Percentiles rank a stretch among this genome's conserved stretches.
These are phyloP conservation scores for Atrina japonica DNA, from an alignment of 2,888 invertebrate genomes.

Conservation along the genomic window DNA sequence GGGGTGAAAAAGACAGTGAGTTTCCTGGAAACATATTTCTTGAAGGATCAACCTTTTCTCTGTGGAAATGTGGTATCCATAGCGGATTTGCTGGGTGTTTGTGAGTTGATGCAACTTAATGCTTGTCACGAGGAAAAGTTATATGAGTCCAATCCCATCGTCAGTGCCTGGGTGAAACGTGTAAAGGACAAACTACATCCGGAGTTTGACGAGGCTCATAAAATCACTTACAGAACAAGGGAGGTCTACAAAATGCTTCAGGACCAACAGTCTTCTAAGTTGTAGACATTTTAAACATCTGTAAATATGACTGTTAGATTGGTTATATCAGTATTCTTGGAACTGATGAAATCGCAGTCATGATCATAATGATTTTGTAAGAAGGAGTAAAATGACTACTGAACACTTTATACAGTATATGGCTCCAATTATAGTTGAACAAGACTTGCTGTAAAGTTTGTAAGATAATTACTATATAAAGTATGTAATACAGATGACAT, in stretches of 20 bases:
- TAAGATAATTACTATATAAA: too few relatives aligned
- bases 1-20: conserved; percentile 51
- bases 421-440: too few relatives aligned
- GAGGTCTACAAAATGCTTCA: conserved; percentile 22
- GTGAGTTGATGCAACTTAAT: conserved; percentile 74
- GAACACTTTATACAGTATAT: too few relatives aligned
- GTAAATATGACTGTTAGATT: too few relatives aligned
- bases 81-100: conserved; percentile 74
- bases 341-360: too few relatives aligned
- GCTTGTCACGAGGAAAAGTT: conserved; percentile 63
- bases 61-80: conserved; percentile 69
- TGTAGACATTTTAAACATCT: too few relatives aligned
- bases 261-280: too few relatives aligned
- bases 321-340: too few relatives aligned
- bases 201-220: conserved; percentile 62
- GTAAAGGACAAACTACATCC: conserved; percentile 64
- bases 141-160: conserved; percentile 58
- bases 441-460: too few relatives aligned
- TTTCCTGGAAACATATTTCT: conserved; percentile 67
- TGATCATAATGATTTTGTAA: too few relatives aligned
- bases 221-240: conserved; percentile 33
- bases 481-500: too few relatives aligned
- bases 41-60: conserved; percentile 62
- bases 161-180: conserved; percentile 70
- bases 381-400: too few relatives aligned